Evolutionary conservation across 1,140 invertebrate species (phyloP), one percentile per base, ranked within the genome.

Genomic region (Euborellia annulipes): DNA sequence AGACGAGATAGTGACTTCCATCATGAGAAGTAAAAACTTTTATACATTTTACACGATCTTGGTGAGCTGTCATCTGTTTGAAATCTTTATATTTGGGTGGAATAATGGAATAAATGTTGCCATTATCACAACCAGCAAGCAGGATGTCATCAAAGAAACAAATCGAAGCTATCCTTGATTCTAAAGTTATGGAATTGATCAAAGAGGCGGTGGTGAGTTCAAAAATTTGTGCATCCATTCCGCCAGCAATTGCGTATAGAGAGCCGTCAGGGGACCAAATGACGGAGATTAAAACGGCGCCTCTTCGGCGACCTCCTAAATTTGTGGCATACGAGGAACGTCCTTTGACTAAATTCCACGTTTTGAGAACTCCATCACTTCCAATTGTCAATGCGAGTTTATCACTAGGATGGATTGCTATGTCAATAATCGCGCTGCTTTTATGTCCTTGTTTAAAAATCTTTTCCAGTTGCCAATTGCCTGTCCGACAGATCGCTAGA

Each of bases 321-420:
- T 95, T 93, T 2, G 81, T 89, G 1, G 82, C 79, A 61, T 85
- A 96, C 2, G 89, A 87, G 57, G 75, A 75, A 52, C 86, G 70
- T 0, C 90, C 91, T 66, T 90, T 93, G 0, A 96, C 67, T 46
- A 96, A 66, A 69, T 97, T 93, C 92, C 92, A 97, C 1, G 89
- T 93, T 54, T 81, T 69, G 16, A 96, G 63, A 2, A 81, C 80
- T 46, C 75, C 77, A 63, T 95, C 90, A 45, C 73, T 74, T 14
- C 88, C 87, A 14, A 92, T 71, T 14, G 87, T 85, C 4, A 97
- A 59, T 2, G 86, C 85, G 45, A 96, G 55, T 67, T 91, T 92
- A 3, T 88, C 87, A 55, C 78, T 79, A 7, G 87, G 85, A 72
- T 97, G 92, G 47, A 94, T 71, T 47, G 77, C 71, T 44, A 90